Percentiles rank a stretch among this genome's conserved stretches.
Evolutionary conservation across 2,113 vertebrate genomes (phyloP).

Genomic region (Actenoides hombroni): DNA sequence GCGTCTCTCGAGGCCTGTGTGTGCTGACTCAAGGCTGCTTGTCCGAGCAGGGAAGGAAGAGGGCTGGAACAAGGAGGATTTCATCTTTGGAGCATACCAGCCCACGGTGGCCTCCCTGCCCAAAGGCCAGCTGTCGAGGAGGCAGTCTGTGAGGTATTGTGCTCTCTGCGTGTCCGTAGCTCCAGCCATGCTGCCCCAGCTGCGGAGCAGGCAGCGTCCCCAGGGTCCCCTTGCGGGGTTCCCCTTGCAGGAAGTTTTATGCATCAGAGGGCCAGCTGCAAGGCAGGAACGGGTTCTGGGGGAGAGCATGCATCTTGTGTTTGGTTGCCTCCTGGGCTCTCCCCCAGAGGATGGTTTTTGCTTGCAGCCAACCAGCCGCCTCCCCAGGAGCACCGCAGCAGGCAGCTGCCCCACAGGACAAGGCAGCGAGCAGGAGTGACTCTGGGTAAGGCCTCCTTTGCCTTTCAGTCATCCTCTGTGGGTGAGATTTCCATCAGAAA

Average conservation of each 20-base stretch:
- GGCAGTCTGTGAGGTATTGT: conserved; percentile 81
- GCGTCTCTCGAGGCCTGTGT: not conserved
- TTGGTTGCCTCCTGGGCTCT: not conserved
- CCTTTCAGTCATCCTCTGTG: not conserved
- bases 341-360: not conserved
- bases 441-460: not conserved
- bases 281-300: not conserved
- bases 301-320: not conserved
- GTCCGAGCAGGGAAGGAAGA: conserved; percentile 68
- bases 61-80: conserved; percentile 67
- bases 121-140: conserved; percentile 75
- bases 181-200: not conserved
- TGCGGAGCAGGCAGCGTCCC: no score
- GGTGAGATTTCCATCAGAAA: not conserved
- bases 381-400: not conserved
- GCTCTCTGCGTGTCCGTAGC: not conserved
- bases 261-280: not conserved
- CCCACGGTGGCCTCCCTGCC: conserved; percentile 76
- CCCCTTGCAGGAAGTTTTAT: not conserved
- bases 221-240: not conserved
- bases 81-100: conserved; percentile 85
- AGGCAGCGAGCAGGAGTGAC: not conserved
- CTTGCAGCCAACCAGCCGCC: conserved; percentile 7
- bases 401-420: not conserved
- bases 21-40: not conserved